Percentiles rank a stretch among this genome's conserved stretches.
These are phyloP conservation scores for Myathropa florea DNA, from an alignment of 2,888 invertebrate genomes.

Conservation along the genomic window DNA sequence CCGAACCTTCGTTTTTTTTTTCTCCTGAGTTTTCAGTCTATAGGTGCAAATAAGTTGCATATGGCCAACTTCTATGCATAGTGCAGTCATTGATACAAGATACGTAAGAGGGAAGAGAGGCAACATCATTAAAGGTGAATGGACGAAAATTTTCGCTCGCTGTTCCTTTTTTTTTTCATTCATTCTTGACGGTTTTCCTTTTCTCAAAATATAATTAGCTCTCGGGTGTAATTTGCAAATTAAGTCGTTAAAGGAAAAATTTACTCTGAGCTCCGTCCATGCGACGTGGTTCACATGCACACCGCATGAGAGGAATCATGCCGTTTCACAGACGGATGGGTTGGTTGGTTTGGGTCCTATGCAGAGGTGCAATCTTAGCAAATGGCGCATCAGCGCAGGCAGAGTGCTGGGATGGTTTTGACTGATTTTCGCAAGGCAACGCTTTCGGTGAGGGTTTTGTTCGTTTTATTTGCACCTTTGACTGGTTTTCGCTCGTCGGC, in stretches of 20 bases:
- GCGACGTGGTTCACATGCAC: slow-evolving; percentile 23
- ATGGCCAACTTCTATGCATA: slow-evolving; percentile 33
- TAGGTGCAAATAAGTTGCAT: slow-evolving; percentile 58
- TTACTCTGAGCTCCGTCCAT: slow-evolving; percentile 35
- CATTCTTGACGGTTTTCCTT: slow-evolving; percentile 45
- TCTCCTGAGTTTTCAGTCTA: background rate
- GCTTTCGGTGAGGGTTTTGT: slow-evolving; percentile 36
- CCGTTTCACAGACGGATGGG: background rate
- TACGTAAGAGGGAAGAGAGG: background rate
- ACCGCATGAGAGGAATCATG: slow-evolving; percentile 16
- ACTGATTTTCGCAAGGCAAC: slow-evolving; percentile 60
- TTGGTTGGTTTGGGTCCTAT: slow-evolving; percentile 30
- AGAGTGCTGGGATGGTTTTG: slow-evolving; percentile 50
- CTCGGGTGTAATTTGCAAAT: slow-evolving; percentile 71
- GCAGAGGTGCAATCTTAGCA: slow-evolving; percentile 62
- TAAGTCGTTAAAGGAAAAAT: slow-evolving; percentile 71
- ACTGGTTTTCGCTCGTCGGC: slow-evolving; percentile 4
- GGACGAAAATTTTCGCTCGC: slow-evolving; percentile 43
- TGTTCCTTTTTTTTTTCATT: slow-evolving; percentile 1
- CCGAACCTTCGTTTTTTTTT: background rate
- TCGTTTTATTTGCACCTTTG: slow-evolving; percentile 17
- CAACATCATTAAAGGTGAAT: slow-evolving; percentile 49
- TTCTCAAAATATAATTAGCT: slow-evolving; percentile 70
- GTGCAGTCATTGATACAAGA: slow-evolving; percentile 3
- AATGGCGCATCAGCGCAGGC: slow-evolving; percentile 40